Evolutionary conservation across 2,113 vertebrate species (phyloP), one percentile per base, ranked within the genome.

Genomic region (Manacus vitellinus): DNA sequence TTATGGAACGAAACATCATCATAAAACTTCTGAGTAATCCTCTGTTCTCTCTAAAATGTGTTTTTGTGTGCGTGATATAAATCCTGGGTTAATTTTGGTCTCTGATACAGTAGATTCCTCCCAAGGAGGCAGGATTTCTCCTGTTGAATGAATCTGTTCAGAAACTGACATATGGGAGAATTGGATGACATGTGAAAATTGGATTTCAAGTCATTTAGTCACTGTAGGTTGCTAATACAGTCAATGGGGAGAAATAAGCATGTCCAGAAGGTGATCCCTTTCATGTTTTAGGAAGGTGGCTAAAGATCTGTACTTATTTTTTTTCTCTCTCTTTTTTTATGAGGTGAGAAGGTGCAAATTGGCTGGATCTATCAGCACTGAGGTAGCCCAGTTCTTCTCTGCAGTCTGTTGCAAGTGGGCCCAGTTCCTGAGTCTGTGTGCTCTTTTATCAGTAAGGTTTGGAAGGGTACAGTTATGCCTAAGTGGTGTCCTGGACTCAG

Each of bases 81-180:
- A 88, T 94, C 61, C 24, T 59, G 43, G 51, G 59, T 92, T 71
- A 81, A 74, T 89, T 86, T 71, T 95, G 73, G 43, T 94, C 35
- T 96, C 56, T 86, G 43, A 55, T 84, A 71, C 14, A n/a, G 80
- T 81, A 84, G 68, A 88, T 89, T 94, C 24, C 22, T 92, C 80
- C 76, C 83, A 67, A 92, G 89, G n/a, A 91, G 59, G 35, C 35
- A 67, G 73, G 55, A 59, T 66, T 92, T 94, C 72, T 51, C 30
- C 30, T 59, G 59, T 67, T 73, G 68, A 86, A 63, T 67, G 72
- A 96, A 59, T 84, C 76, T 95, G 27, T 88, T 94, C 70, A 78
- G 88, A 89, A 96, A 47, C 35, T 94, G 86, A 86, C 52, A 37
- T 89, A 87, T 89, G 52, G 10, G 56, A 94, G 61, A 94, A 93